phyloP scores from a whole-genome alignment of 1,140 invertebrate genomes.

The Meloidogyne hapla region DNA sequence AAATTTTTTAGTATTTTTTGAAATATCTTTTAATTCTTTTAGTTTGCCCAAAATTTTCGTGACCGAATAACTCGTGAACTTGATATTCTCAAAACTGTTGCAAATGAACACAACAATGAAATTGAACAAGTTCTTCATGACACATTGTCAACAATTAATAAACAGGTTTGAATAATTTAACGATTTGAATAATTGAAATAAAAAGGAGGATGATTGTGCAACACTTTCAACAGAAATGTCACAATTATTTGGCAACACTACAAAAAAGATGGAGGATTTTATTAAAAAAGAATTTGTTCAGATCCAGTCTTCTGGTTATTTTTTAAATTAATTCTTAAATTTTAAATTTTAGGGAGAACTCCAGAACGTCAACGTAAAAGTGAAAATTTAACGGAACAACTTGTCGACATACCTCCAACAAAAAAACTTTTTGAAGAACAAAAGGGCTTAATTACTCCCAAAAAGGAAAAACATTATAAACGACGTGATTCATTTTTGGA shows the following conservation, averaged over 20 bases:
- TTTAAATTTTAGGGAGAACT: conserved; percentile 18
- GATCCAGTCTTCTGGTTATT: conserved; percentile 27
- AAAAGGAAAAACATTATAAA: conserved; percentile 15
- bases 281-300: conserved; percentile 33
- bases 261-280: conserved; percentile 39
- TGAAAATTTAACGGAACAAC: conserved; percentile 4
- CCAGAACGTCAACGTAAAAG: conserved; percentile 16
- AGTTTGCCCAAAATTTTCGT: not conserved
- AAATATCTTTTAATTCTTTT: no score
- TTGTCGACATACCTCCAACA: conserved; percentile 32
- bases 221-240: not conserved
- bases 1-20: no score
- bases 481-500: conserved; percentile 37
- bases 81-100: not conserved
- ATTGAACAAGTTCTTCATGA: no score
- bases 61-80: not conserved
- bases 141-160: no score
- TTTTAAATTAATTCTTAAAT: conserved; percentile 15
- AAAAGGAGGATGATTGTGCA: conserved; percentile 8
- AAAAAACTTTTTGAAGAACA: conserved; percentile 17
- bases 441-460: conserved; percentile 20
- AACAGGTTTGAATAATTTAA: not conserved
- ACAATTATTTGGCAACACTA: conserved; percentile 25
- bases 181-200: not conserved
- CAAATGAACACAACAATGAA: no score